A percentile compares a stretch with the other conserved stretches of the same genome.
phyloP scores from a whole-genome alignment of 2,888 invertebrate species.

The Lasioglossum vierecki region DNA sequence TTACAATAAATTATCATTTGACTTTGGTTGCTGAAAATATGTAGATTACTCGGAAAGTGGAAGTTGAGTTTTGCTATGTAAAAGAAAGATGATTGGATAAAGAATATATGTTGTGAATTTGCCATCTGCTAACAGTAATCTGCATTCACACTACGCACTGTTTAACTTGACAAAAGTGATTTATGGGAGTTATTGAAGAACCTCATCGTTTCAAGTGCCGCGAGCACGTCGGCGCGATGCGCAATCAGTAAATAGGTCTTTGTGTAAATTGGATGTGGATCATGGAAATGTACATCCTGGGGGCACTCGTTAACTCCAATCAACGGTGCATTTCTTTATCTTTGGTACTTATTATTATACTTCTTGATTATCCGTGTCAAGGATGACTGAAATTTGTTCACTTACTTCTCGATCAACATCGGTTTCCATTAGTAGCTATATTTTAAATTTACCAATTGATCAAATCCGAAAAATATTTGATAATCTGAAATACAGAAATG shows the following conservation, averaged over 20 bases:
- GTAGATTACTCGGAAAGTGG: neutral
- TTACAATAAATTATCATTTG: too few relatives aligned
- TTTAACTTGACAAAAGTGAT: neutral
- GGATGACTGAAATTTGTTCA: neutral
- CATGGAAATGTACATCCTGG: conserved; percentile 46
- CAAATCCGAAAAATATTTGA: neutral
- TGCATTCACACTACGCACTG: neutral
- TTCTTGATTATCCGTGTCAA: neutral
- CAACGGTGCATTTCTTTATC: neutral
- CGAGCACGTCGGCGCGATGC: neutral
- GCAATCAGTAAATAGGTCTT: conserved; percentile 51
- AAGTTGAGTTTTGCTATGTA: neutral
- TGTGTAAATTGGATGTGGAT: conserved; percentile 64
- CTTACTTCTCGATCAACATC: neutral
- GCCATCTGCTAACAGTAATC: neutral
- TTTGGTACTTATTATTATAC: neutral
- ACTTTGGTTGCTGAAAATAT: neutral
- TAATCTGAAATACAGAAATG: neutral
- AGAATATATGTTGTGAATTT: neutral
- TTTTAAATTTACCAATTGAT: neutral
- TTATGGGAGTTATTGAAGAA: neutral
- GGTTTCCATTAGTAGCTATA: neutral
- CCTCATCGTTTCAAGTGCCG: neutral
- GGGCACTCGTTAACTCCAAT: conserved; percentile 10
- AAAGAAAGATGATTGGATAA: neutral